phyloP scores from a whole-genome alignment of 2,797 vertebrate genomes.

The Protonibea diacanthus region DNA sequence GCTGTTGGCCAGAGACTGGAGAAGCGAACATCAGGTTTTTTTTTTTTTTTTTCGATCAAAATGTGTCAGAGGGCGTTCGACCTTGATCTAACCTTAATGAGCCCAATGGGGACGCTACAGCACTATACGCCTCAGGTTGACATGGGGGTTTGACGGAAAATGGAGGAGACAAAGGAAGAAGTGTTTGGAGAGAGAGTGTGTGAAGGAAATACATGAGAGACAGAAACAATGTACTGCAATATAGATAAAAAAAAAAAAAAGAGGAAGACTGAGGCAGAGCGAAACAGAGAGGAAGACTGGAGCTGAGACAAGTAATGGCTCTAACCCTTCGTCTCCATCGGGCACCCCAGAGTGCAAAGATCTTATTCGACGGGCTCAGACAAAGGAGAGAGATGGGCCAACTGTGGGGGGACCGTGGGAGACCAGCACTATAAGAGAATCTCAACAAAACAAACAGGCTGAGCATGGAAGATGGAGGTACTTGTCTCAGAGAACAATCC shows the following conservation, averaged over 20 bases:
- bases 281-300: slow-evolving; percentile 2
- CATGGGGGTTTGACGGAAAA: slow-evolving; percentile 25
- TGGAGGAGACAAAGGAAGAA: neutral
- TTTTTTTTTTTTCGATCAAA: slow-evolving; percentile 32
- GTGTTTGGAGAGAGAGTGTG: neutral
- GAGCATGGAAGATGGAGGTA: slow-evolving; percentile 31
- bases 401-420: slow-evolving; percentile 52
- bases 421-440: slow-evolving; percentile 37
- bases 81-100: slow-evolving; percentile 79
- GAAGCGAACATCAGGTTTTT: slow-evolving; percentile 21
- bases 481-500: slow-evolving; percentile 31
- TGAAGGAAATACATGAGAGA: slow-evolving; percentile 6
- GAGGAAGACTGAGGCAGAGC: slow-evolving; percentile 2
- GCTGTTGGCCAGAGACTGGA: slow-evolving; percentile 24
- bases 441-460: slow-evolving; percentile 47
- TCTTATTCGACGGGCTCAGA: slow-evolving; percentile 67
- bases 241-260: neutral
- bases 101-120: slow-evolving; percentile 45
- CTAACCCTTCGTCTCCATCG: slow-evolving; percentile 50
- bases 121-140: slow-evolving; percentile 15
- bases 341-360: slow-evolving; percentile 69
- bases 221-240: neutral
- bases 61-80: slow-evolving; percentile 51
- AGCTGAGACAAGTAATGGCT: slow-evolving; percentile 41
- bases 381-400: slow-evolving; percentile 50